These are phyloP conservation scores for Romanogobio albipinnatus DNA, from an alignment of 2,113 vertebrate genomes.

Conservation along the genomic window DNA sequence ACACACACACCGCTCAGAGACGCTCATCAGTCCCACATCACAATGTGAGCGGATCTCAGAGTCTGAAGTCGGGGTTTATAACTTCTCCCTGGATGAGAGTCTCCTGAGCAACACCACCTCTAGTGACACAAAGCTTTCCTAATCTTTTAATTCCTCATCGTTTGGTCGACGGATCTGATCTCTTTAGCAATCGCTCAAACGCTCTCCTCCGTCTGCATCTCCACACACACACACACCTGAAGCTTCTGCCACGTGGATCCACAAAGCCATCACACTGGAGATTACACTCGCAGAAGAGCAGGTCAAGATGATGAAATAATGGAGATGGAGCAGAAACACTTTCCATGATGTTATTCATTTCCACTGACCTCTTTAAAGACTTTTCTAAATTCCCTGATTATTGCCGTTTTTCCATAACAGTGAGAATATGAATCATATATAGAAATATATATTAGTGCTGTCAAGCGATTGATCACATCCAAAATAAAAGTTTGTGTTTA, in stretches of 20 bases:
- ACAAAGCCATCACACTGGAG: not conserved
- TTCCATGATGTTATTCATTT: not conserved
- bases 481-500: too few species aligned
- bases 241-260: slow-evolving; percentile 39
- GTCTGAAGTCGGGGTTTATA: not conserved
- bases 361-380: not conserved
- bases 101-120: not conserved
- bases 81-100: not conserved
- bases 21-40: not conserved
- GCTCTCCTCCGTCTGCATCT: not conserved
- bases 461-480: too few species aligned
- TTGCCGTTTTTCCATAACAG: not conserved
- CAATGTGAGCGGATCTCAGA: not conserved
- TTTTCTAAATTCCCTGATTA: not conserved
- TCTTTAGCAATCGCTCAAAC: not conserved
- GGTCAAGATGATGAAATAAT: not conserved
- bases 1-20: slow-evolving; percentile 14
- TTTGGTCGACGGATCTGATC: not conserved
- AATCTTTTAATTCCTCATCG: not conserved
- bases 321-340: not conserved
- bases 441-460: too few species aligned
- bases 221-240: not conserved
- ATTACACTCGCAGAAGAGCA: not conserved
- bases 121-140: too few species aligned
- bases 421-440: too few species aligned